phyloP scores from a whole-genome alignment of 1,140 invertebrate genomes.

The Leptoteleia sp. region DNA sequence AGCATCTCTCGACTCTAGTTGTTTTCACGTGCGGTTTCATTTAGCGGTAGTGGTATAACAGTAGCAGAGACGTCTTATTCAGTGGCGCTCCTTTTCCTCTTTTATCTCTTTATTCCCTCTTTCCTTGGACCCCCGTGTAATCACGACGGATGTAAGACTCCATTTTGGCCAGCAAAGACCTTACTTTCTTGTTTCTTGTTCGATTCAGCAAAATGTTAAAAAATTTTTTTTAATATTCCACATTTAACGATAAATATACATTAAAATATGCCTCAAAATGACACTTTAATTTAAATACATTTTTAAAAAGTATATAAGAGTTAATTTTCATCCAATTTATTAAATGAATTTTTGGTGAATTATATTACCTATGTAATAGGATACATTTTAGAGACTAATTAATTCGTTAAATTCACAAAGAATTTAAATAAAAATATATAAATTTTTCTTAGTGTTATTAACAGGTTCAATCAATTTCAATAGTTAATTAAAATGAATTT shows the following conservation, averaged over 20 bases:
- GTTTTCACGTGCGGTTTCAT: conserved; percentile 80
- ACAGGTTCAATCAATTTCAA: no score
- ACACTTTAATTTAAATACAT: not conserved
- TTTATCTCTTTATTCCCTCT: conserved; percentile 66
- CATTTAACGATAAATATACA: conserved; percentile 25
- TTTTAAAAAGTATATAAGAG: no score
- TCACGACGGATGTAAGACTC: conserved; percentile 76
- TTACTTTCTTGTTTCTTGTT: conserved; percentile 70
- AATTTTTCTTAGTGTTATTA: no score
- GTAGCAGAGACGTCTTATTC: conserved; percentile 70
- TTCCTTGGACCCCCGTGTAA: conserved; percentile 73
- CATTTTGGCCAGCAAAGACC: conserved; percentile 72
- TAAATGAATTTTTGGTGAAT: no score
- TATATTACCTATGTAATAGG: no score
- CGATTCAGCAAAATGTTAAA: conserved; percentile 67
- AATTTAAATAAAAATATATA: no score
- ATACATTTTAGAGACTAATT: no score
- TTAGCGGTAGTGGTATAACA: conserved; percentile 70
- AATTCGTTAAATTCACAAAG: no score
- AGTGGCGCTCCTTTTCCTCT: conserved; percentile 53
- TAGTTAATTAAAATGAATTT: no score
- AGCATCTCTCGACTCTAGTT: conserved; percentile 70
- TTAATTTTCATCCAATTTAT: no score
- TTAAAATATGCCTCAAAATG: conserved; percentile 27
- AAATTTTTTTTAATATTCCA: conserved; percentile 47